Percentiles rank a stretch among this genome's conserved stretches.
Evolutionary conservation across 2,113 vertebrate species (phyloP).

Genomic region (Trematocara marginatum): DNA sequence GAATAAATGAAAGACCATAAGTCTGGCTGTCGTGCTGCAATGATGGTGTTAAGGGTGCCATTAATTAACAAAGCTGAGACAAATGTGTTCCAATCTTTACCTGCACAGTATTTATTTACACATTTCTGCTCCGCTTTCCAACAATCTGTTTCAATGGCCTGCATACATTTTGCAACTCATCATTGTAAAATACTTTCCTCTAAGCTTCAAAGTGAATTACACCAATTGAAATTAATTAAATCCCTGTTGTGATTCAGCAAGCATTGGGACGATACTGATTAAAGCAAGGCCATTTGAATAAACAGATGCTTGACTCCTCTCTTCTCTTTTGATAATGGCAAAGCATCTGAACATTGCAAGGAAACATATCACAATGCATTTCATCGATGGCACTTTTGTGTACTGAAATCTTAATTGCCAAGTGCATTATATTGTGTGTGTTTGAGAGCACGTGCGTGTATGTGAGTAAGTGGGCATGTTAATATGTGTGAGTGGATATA

Average conservation of each 20-base stretch:
- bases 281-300: not conserved
- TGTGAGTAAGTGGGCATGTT: not conserved
- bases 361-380: not conserved
- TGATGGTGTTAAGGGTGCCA: constrained; percentile 14
- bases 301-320: not conserved
- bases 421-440: constrained; percentile 29
- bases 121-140: not conserved
- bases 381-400: constrained; percentile 11
- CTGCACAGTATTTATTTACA: not conserved
- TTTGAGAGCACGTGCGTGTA: not conserved
- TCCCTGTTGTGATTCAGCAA: not conserved
- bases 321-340: not conserved
- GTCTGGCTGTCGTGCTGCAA: constrained; percentile 29
- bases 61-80: not conserved
- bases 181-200: not conserved
- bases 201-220: not conserved
- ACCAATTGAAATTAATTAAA: not conserved
- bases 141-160: not conserved
- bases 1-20: constrained; percentile 32
- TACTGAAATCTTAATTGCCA: constrained; percentile 21
- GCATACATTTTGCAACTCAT: constrained; percentile 1
- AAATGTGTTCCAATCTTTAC: not conserved
- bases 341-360: not conserved
- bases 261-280: not conserved
- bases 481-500: not conserved